Conservation (phyloP, 2,888 invertebrate genomes). For the Malthinus seriepunctatus region DNA sequence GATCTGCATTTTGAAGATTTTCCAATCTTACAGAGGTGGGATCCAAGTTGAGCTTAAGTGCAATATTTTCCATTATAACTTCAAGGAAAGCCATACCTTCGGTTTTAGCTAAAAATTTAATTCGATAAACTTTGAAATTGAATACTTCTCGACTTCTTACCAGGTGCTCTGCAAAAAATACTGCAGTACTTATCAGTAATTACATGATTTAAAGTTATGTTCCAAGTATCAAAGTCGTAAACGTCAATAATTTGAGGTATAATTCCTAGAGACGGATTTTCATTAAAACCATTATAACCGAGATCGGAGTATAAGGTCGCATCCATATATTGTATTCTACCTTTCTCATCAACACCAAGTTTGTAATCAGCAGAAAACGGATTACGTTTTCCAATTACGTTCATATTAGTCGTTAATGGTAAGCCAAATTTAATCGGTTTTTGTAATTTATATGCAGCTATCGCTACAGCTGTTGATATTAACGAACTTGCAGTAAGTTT, state of each 20-base stretch:
- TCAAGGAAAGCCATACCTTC: conserved; percentile 68
- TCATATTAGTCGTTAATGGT: conserved; percentile 75
- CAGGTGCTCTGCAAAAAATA: conserved; percentile 69
- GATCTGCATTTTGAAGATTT: conserved; percentile 56
- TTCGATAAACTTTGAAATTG: neutral
- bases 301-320: conserved; percentile 59
- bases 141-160: conserved; percentile 48
- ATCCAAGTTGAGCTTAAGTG: conserved; percentile 59
- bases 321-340: conserved; percentile 69
- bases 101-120: conserved; percentile 57
- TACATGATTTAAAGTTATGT: conserved; percentile 54
- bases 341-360: conserved; percentile 64
- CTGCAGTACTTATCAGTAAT: conserved; percentile 68
- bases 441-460: conserved; percentile 67
- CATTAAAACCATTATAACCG: conserved; percentile 62
- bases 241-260: conserved; percentile 58
- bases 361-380: conserved; percentile 67
- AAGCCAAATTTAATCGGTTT: conserved; percentile 72
- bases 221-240: conserved; percentile 62
- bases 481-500: conserved; percentile 69
- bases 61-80: conserved; percentile 69
- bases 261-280: conserved; percentile 42
- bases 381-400: conserved; percentile 67
- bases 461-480: conserved; percentile 66
- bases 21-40: conserved; percentile 60